These are phyloP conservation scores for Actinemys pallida DNA, from an alignment of 2,113 vertebrate genomes.

Conservation along the genomic window DNA sequence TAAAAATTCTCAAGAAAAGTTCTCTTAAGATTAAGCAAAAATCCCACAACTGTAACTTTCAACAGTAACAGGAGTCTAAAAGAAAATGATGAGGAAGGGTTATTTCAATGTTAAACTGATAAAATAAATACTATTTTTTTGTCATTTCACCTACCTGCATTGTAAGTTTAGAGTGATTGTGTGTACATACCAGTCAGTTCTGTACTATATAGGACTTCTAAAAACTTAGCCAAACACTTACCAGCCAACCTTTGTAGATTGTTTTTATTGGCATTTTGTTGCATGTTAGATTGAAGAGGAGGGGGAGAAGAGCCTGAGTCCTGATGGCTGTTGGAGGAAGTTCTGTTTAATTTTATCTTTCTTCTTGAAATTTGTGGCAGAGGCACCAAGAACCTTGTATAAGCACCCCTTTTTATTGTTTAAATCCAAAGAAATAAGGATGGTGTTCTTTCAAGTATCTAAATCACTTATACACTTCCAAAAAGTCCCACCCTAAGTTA, in stretches of 20 bases:
- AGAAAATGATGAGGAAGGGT: background rate
- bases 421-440: background rate
- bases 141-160: background rate
- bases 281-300: background rate
- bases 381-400: background rate
- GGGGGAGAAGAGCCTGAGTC: background rate
- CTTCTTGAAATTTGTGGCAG: background rate
- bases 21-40: conserved; percentile 31
- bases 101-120: background rate
- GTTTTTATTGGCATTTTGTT: background rate
- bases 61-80: background rate
- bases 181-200: background rate
- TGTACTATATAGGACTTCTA: background rate
- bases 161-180: background rate
- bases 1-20: background rate
- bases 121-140: background rate
- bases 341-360: background rate
- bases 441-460: background rate
- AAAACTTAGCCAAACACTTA: background rate
- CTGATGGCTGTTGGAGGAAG: background rate
- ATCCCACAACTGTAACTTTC: background rate
- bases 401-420: background rate
- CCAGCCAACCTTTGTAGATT: background rate
- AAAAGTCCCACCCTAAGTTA: fast-evolving
- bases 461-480: background rate